Conservation (phyloP, 2,797 vertebrate species). For the Urophycis tenuis region DNA sequence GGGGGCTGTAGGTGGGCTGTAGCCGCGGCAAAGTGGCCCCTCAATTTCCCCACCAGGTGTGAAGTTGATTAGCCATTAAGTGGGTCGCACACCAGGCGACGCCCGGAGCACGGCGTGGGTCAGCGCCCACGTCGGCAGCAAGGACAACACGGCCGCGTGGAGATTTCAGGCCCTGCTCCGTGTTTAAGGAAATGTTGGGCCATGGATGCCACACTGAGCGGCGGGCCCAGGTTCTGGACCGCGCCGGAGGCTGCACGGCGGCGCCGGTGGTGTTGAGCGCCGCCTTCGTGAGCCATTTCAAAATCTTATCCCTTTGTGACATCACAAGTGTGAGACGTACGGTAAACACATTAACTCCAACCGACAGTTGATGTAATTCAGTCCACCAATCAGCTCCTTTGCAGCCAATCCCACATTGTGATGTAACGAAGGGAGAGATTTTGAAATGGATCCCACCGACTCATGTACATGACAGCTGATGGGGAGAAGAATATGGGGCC, state of each 20-base stretch:
- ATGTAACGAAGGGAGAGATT: background rate
- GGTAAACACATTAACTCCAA: too few species aligned
- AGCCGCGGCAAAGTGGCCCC: background rate
- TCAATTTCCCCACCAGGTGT: background rate
- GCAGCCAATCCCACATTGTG: background rate
- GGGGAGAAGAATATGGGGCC: background rate
- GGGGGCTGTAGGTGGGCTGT: background rate
- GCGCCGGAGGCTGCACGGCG: too few species aligned
- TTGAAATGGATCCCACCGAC: background rate
- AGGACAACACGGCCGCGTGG: background rate
- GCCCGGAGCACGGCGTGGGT: background rate
- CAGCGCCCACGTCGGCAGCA: background rate
- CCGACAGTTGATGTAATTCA: background rate
- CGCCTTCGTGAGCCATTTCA: background rate
- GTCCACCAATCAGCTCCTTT: too few species aligned
- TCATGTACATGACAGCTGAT: background rate
- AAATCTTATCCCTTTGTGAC: background rate
- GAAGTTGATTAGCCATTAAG: slow-evolving; percentile 2
- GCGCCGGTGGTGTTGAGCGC: too few species aligned
- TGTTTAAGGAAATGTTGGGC: too few species aligned
- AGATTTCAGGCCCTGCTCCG: background rate
- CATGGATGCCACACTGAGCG: too few species aligned
- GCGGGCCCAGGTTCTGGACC: too few species aligned
- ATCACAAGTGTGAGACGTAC: too few species aligned
- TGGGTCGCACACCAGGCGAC: background rate